Evolutionary conservation across 2,113 vertebrate species (phyloP).

Genomic region (Nymphicus hollandicus): DNA sequence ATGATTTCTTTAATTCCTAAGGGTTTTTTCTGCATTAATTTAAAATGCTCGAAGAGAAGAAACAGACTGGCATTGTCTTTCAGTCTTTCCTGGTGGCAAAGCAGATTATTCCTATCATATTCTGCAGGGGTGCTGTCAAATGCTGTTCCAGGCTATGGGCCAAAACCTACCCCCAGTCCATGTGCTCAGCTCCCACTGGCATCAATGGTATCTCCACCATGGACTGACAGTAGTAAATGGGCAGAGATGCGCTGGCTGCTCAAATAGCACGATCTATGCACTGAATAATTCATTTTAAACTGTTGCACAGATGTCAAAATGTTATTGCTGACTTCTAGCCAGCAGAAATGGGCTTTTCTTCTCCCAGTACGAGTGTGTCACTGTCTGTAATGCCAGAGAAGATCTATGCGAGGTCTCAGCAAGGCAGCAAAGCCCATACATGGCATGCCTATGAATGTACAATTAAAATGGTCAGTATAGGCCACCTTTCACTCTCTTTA

Average conservation of each 20-base stretch:
- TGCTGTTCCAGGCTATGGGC: conserved; percentile 47
- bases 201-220: conserved; percentile 15
- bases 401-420: background rate
- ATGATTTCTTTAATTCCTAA: background rate
- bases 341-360: conserved; percentile 45
- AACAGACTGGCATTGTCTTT: background rate
- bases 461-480: background rate
- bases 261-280: conserved; percentile 9
- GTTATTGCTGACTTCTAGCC: conserved; percentile 61
- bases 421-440: conserved; percentile 1
- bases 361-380: background rate
- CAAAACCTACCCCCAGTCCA: conserved; percentile 57
- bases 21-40: background rate
- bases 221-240: conserved; percentile 47
- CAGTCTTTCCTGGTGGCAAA: background rate
- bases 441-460: background rate
- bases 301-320: conserved; percentile 66
- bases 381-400: background rate
- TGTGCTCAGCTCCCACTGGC: conserved; percentile 47
- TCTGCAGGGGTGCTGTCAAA: conserved; percentile 57
- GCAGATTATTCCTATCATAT: conserved; percentile 40
- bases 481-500: background rate
- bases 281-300: conserved; percentile 72
- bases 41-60: background rate
- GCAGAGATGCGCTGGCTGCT: conserved; percentile 61